phyloP scores from a whole-genome alignment of 2,113 vertebrate species.

The Aptenodytes patagonicus region DNA sequence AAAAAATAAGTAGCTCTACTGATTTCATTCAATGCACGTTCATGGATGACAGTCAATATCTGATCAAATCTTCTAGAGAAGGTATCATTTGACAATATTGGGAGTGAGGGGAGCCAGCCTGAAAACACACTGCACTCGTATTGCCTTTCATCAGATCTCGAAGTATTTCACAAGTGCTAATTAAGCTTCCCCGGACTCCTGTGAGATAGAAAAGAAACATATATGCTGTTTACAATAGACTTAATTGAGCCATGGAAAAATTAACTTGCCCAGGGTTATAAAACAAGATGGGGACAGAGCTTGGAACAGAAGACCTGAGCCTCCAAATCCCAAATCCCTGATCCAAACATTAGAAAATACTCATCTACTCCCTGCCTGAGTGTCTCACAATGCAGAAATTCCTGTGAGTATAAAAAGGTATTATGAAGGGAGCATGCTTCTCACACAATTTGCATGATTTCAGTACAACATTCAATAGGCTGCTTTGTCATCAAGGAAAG shows the following conservation, averaged over 20 bases:
- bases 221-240: neutral
- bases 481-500: neutral
- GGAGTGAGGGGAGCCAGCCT: neutral
- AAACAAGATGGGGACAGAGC: neutral
- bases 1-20: neutral
- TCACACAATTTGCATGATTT: neutral
- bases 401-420: fast-evolving
- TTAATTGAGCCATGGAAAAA: neutral
- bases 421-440: neutral
- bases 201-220: neutral
- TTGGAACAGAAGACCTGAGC: neutral
- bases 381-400: neutral
- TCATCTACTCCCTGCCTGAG: neutral
- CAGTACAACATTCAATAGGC: neutral
- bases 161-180: neutral
- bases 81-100: fast-evolving
- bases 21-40: neutral
- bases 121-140: neutral
- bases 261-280: neutral
- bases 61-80: neutral
- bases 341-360: neutral
- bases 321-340: neutral
- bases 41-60: neutral
- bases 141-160: neutral
- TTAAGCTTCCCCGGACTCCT: neutral